phyloP scores from a whole-genome alignment of 2,113 vertebrate genomes.

The Cyanoderma ruficeps region DNA sequence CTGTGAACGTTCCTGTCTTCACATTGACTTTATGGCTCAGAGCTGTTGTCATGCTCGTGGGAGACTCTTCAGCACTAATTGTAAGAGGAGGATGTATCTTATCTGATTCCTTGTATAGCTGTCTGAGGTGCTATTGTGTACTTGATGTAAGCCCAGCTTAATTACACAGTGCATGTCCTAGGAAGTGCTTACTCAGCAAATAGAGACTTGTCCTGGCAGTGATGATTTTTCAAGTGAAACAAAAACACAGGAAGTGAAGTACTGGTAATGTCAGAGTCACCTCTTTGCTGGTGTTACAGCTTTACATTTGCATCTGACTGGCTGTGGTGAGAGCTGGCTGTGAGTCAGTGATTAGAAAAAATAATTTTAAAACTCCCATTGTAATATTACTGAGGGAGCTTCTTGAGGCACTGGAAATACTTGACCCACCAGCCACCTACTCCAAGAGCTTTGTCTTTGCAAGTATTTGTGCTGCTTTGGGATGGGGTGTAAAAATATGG shows the following conservation, averaged over 20 bases:
- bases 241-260: slow-evolving; percentile 39
- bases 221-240: slow-evolving; percentile 16
- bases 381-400: background rate
- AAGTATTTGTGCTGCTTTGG: background rate
- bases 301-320: background rate
- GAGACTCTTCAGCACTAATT: background rate
- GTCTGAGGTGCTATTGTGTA: background rate
- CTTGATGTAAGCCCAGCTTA: background rate
- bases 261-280: background rate
- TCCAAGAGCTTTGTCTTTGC: background rate
- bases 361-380: background rate
- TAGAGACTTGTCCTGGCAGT: background rate
- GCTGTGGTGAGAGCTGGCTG: background rate
- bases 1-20: background rate
- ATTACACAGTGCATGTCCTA: background rate
- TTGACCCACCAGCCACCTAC: background rate
- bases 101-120: background rate
- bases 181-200: slow-evolving; percentile 11
- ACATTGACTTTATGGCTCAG: background rate
- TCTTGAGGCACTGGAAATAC: background rate
- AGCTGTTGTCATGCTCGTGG: background rate
- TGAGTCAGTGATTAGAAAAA: background rate
- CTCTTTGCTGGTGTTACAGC: background rate
- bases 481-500: background rate
- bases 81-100: background rate